Evolutionary conservation across 2,888 invertebrate genomes (phyloP).

Genomic region (Ectemnius continuus): DNA sequence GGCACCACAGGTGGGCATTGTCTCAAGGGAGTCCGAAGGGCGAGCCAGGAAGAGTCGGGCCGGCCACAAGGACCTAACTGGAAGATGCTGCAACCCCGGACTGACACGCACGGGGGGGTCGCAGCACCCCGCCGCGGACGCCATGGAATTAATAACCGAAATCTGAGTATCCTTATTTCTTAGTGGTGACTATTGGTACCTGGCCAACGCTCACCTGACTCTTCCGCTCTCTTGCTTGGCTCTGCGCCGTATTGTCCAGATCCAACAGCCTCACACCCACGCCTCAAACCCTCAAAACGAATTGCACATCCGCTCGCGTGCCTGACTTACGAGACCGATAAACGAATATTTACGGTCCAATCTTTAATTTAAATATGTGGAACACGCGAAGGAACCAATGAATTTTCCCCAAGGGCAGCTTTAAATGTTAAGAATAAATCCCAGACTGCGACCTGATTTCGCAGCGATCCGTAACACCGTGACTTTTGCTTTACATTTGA

Average conservation of each 20-base stretch:
- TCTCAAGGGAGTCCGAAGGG: slow-evolving; percentile 70
- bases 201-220: slow-evolving; percentile 41
- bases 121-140: slow-evolving; percentile 65
- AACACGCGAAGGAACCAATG: slow-evolving; percentile 19
- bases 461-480: no score
- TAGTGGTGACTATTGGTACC: slow-evolving; percentile 44
- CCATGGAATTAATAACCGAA: slow-evolving; percentile 71
- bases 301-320: slow-evolving; percentile 34
- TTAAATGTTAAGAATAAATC: slow-evolving; percentile 36
- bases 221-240: slow-evolving; percentile 21
- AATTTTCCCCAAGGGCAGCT: slow-evolving; percentile 20
- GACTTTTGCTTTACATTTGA: not conserved
- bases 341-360: slow-evolving; percentile 53
- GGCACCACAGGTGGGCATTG: slow-evolving; percentile 76
- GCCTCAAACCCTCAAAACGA: slow-evolving; percentile 33
- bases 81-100: slow-evolving; percentile 39
- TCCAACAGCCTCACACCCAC: slow-evolving; percentile 54
- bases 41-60: slow-evolving; percentile 44
- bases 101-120: slow-evolving; percentile 72
- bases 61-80: slow-evolving; percentile 6
- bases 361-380: slow-evolving; percentile 50
- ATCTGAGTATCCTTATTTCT: slow-evolving; percentile 49
- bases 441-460: not conserved
- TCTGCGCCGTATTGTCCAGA: not conserved
- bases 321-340: slow-evolving; percentile 53